Base-by-base conservation (phyloP, 2,797 vertebrate genomes). In the Cetoscarus ocellatus region DNA sequence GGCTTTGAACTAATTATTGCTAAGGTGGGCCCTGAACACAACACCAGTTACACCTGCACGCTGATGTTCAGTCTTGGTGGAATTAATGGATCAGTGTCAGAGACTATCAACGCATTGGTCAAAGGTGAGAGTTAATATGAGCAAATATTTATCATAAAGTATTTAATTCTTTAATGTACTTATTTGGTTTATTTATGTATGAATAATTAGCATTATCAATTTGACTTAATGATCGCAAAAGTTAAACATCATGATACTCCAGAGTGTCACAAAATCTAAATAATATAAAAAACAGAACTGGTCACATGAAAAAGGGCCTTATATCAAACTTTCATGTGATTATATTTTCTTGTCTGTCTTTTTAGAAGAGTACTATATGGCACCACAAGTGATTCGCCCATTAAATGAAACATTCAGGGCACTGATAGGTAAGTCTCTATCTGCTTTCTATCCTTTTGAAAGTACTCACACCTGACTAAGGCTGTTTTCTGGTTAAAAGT, bases 311-410 rank as follows among this genome's bases (percentile, higher is more conserved):
- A 27, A 27, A 27, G 27, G 27, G 27, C 27, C 27, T 27, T 27
- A 27, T 27, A 27, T 27, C 27, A 27, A 27, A 27, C 27, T 27
- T 27, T 27, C 27, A 27, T 27, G 27, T 27, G 0, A 55, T 19
- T 38, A 36, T 57, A 45, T 70, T 0, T 6, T 54, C 5, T 42
- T 48, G 4, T 58, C 17, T 73, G 40, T 73, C 52, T 60, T 85
- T 83, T 53, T 75, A 94, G 94, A 44, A 0, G 1, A 57, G 0
- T 78, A 74, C 42, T 49, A 0, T 44, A 10, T 74, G 40, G 39
- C 1, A 15, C 95, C 96, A 18, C 62, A 91, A 61, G 83, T 98
- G 43, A 48, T 82, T 36, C 91, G 95, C 71, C 97, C 97, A 0
- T 58, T 61, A 13, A 94, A 94, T 34, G 89, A 95, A 15, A 89